A percentile compares a stretch with the other conserved stretches of the same genome.
Evolutionary conservation across 2,888 invertebrate species (phyloP).

Genomic region (Schizotus pectinicornis): DNA sequence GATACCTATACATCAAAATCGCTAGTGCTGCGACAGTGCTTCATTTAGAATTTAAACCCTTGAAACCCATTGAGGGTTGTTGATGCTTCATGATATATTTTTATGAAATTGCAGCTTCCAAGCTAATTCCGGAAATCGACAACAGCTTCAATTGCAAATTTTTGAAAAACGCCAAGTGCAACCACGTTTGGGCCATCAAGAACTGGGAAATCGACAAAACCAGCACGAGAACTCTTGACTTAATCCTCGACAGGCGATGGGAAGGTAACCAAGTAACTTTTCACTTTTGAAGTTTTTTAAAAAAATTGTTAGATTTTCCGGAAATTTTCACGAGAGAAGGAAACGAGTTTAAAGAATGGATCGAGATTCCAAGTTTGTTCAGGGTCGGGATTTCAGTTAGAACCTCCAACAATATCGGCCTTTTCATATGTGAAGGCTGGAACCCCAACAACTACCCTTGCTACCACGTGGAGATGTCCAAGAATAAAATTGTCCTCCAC

Average conservation of each 20-base stretch:
- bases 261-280: slow-evolving; percentile 50
- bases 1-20: too few relatives aligned
- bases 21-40: background rate
- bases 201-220: slow-evolving; percentile 49
- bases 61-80: background rate
- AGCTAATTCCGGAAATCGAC: slow-evolving; percentile 46
- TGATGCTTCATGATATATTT: too few relatives aligned
- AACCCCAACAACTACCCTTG: slow-evolving; percentile 49
- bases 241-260: slow-evolving; percentile 50
- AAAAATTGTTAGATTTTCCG: slow-evolving; percentile 41
- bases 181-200: slow-evolving; percentile 44
- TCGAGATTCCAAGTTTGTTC: slow-evolving; percentile 43
- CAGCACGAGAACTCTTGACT: slow-evolving; percentile 43
- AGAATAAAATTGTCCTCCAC: slow-evolving; percentile 41
- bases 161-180: slow-evolving; percentile 44
- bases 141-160: slow-evolving; percentile 51
- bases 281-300: background rate
- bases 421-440: slow-evolving; percentile 51
- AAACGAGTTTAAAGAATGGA: slow-evolving; percentile 42
- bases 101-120: slow-evolving; percentile 42
- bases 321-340: slow-evolving; percentile 42
- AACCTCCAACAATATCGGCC: slow-evolving; percentile 44
- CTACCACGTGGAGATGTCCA: slow-evolving; percentile 48
- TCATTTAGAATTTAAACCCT: too few relatives aligned
- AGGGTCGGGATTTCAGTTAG: slow-evolving; percentile 49